A percentile compares a stretch with the other conserved stretches of the same genome.
These are phyloP conservation scores for Epirrita christyi DNA, from an alignment of 2,888 invertebrate genomes.

Conservation along the genomic window DNA sequence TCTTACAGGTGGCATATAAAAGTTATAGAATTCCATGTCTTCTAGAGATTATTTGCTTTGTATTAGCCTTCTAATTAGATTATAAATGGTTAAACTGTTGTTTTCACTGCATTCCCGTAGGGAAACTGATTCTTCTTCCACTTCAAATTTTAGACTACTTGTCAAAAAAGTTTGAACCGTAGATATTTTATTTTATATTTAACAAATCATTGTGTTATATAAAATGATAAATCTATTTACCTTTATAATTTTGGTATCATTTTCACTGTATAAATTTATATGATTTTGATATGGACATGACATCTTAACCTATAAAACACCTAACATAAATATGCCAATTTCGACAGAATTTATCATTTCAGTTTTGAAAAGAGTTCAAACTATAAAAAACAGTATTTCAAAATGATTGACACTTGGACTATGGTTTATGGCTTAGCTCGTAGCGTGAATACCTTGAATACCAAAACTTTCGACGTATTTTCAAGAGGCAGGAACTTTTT, in stretches of 20 bases:
- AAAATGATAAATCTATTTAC: slow-evolving; percentile 30
- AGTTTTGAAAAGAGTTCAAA: background rate
- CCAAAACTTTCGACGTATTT: too few relatives aligned
- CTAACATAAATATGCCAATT: slow-evolving; percentile 33
- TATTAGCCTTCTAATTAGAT: background rate
- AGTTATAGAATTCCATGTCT: slow-evolving; percentile 33
- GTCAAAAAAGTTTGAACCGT: slow-evolving; percentile 19
- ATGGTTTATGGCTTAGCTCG: background rate
- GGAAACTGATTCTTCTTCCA: background rate
- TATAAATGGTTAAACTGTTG: slow-evolving; percentile 21
- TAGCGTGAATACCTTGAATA: too few relatives aligned
- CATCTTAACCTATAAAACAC: slow-evolving; percentile 68
- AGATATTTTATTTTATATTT: background rate
- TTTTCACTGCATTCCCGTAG: background rate
- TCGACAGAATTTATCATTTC: slow-evolving; percentile 10
- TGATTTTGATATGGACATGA: slow-evolving; percentile 82
- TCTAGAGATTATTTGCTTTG: background rate
- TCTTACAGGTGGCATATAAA: slow-evolving; percentile 52
- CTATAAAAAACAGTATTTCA: background rate
- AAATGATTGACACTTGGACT: too few relatives aligned
- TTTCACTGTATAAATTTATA: slow-evolving; percentile 58
- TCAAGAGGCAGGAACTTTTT: too few relatives aligned
- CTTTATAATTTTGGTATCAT: slow-evolving; percentile 57
- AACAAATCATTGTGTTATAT: background rate
- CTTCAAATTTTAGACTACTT: slow-evolving; percentile 47